These are phyloP conservation scores for Paraescarpia echinospica DNA, from an alignment of 1,140 invertebrate genomes.

Conservation along the genomic window DNA sequence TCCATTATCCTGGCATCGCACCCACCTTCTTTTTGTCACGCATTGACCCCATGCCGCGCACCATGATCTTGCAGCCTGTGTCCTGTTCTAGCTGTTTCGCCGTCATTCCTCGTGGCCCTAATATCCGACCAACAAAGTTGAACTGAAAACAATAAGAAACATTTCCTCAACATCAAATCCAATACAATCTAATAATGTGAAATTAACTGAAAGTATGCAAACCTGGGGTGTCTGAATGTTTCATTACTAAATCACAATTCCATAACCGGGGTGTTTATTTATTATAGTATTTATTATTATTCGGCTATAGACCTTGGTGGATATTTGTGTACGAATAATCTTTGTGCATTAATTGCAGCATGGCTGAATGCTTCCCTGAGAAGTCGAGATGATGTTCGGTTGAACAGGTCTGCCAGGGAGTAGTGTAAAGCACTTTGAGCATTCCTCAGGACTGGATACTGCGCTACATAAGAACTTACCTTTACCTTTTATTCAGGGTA, in stretches of 20 bases:
- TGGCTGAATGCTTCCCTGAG: no score
- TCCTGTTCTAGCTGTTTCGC: constrained; percentile 99
- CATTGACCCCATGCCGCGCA: constrained; percentile 99
- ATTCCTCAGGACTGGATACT: no score
- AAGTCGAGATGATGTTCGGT: no score
- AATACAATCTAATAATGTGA: neutral
- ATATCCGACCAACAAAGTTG: constrained; percentile 99
- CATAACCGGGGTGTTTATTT: no score
- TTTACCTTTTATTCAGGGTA: no score
- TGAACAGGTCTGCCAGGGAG: no score
- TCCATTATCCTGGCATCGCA: neutral
- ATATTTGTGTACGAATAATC: no score
- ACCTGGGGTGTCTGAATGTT: neutral
- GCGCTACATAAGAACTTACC: no score
- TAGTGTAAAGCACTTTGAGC: no score
- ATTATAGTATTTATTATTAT: no score
- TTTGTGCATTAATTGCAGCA: no score
- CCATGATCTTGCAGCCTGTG: constrained; percentile 99
- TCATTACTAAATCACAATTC: neutral
- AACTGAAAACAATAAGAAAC: constrained; percentile 72
- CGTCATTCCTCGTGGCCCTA: constrained; percentile 98
- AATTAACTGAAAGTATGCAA: neutral
- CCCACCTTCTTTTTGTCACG: constrained; percentile 97
- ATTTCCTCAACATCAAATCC: neutral
- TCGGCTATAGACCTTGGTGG: no score